Evolutionary conservation across 2,797 vertebrate species (phyloP), one percentile per base, ranked within the genome.

Genomic region (Siniperca scherzeri): DNA sequence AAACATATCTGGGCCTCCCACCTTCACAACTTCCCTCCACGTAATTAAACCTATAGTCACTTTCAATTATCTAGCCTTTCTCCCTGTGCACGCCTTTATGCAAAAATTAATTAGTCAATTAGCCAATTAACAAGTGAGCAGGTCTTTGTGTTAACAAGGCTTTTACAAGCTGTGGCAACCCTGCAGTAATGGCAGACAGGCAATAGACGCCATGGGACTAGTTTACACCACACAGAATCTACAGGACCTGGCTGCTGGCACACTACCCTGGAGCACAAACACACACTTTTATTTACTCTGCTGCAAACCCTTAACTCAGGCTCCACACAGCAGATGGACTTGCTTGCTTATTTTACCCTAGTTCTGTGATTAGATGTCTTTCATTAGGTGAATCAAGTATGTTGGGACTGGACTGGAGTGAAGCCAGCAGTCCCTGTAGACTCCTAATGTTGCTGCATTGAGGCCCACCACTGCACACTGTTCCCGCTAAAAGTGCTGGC

Each of bases 21-120:
- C 92, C 88, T 92, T 88, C 72, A 25, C 50, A 53, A 46, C 82
- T 77, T 64, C 76, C 78, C 78, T 83, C 82, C 90, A 95, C 93
- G 80, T 96, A 97, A 97, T 97, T 96, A 96, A 96, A 96, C 94
- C 93, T 96, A 95, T 96, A 96, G 95, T 96, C 95, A 93, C 90
- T 96, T 96, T 97, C 96, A 97, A 96, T 97, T 96, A 96, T 95
- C 92, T 76, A 70, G 88, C 90, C 91, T 91, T 89, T 89, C 91
- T 93, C 93, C 92, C 92, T 56, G 66, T 89, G 91, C 93, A 91
- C 82, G 94, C 95, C 92, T 96, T 96, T 95, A 95, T 95, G 95
- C 94, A 93, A 93, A 96, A 96, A 96, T 93, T 95, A 97, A 97
- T 96, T 96, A 96, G 96, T 96, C 96, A 96, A 96, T 97, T 96